These are phyloP conservation scores for Drosophila arawakana DNA, from an alignment of 1,140 invertebrate species.

Conservation along the genomic window DNA sequence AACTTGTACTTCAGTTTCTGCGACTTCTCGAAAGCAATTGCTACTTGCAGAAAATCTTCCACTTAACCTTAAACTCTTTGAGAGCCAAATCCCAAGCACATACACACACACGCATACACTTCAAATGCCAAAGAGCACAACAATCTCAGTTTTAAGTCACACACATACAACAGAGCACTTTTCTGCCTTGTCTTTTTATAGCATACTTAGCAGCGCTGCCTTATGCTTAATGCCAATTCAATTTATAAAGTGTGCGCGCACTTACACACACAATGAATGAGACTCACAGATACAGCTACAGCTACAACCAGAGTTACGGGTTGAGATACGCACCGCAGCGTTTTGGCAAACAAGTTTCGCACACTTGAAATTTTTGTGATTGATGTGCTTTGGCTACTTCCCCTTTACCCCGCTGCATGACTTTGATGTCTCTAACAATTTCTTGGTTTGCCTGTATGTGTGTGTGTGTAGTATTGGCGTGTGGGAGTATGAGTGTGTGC, in stretches of 20 bases:
- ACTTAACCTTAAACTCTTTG: constrained; percentile 48
- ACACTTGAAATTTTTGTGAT: constrained; percentile 83
- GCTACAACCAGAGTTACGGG: constrained; percentile 30
- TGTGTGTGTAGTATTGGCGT: constrained; percentile 11
- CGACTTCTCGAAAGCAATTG: constrained; percentile 11
- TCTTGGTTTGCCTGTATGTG: constrained; percentile 23
- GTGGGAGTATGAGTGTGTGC: constrained; percentile 40
- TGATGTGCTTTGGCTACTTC: constrained; percentile 76
- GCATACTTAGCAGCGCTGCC: constrained; percentile 69
- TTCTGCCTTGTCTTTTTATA: constrained; percentile 60
- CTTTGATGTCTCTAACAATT: constrained; percentile 73
- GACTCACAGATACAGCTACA: constrained; percentile 22
- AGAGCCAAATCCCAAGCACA: constrained; percentile 47
- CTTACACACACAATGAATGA: constrained; percentile 1
- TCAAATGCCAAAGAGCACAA: constrained; percentile 64
- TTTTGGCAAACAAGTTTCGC: constrained; percentile 75
- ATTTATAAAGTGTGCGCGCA: constrained; percentile 69
- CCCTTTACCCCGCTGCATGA: constrained; percentile 62
- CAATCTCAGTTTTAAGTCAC: constrained; percentile 58
- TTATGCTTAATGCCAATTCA: constrained; percentile 81
- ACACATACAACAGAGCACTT: constrained; percentile 10
- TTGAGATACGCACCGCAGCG: constrained; percentile 59
- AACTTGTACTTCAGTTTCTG: constrained; percentile 3
- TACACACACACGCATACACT: constrained; percentile 23
- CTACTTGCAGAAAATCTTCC: constrained; percentile 10